These are phyloP conservation scores for Myotis brandtii DNA, from an alignment of 2,113 vertebrate species.

Conservation along the genomic window DNA sequence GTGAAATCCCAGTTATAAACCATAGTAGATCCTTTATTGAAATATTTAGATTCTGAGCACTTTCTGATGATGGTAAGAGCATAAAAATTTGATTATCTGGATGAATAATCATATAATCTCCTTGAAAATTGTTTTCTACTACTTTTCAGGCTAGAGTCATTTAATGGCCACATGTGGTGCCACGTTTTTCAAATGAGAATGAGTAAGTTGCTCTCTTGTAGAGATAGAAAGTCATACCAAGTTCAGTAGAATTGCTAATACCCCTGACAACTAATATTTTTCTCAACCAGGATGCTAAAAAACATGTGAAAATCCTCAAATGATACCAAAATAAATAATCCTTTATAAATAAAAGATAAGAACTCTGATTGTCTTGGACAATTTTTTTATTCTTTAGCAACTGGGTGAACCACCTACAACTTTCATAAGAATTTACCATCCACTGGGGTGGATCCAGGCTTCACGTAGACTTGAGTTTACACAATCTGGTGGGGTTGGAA, in stretches of 20 bases:
- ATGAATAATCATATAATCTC: neutral
- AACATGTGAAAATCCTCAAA: neutral
- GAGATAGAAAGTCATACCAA: neutral
- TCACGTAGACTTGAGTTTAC: neutral
- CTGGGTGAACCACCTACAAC: neutral
- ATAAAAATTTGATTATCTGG: neutral
- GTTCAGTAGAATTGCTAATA: neutral
- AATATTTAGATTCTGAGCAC: neutral
- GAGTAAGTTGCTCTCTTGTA: neutral
- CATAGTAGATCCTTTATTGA: neutral
- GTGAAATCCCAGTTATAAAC: neutral
- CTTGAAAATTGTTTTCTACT: constrained; percentile 15
- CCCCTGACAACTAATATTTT: neutral
- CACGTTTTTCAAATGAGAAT: constrained; percentile 2
- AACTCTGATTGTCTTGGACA: neutral
- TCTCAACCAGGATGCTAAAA: neutral
- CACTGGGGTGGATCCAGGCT: neutral
- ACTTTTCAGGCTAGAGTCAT: neutral
- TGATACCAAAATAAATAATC: neutral
- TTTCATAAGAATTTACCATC: neutral
- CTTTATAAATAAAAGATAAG: constrained; percentile 29
- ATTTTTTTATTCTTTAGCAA: neutral
- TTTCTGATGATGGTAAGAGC: neutral
- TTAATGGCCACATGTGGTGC: neutral
- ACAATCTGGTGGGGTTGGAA: neutral